Base-by-base conservation (phyloP, 2,797 vertebrate species). In the Ctenosaura bakeri region DNA sequence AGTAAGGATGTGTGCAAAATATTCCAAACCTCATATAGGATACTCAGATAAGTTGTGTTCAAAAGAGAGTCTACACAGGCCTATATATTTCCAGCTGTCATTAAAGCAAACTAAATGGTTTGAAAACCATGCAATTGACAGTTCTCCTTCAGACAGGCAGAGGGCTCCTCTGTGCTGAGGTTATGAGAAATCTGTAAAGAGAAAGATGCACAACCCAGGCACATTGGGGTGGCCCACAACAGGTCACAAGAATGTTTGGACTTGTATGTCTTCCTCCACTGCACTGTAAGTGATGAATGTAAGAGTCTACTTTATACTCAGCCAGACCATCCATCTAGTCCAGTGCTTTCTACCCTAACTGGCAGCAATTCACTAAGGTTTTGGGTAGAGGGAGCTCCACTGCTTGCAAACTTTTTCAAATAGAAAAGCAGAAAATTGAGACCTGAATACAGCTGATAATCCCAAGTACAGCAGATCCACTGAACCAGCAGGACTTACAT, bases 301-400 rank as follows among this genome's bases (percentile, higher is more conserved):
- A 86, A 42, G 24, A 77, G 42, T 42, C 73, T 64, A 38, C 83
- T 32, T 85, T 85, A 73, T 74, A 56, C 52, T 50, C 38, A 64
- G 74, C 14, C 56, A 78, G 56, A 77, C 29, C 56, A 56, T 14
- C 56, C 85, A 87, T 42, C 35, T 74, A 78, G 29, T 42, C 14
- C 85, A 78, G 59, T 59, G 85, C 42, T 64, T 62, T 78, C 38
- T 82, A 64, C 74, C 50, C 74, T 86, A 62, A 85, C 64, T 35
- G 56, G 56, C 42, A 77, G 73, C 42, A 62, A 2, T 62, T 64
- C 54, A 38, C 74, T 74, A 76, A 86, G 26, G 54, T 29, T 86
- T 52, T 24, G 26, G 18, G 35, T 46, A 78, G n/a, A 35, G 71
- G 69, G 18, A 56, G 69, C 46, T 50, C n/a, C 69, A 14, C 52